Percentiles rank a stretch among this genome's conserved stretches.
Conservation (phyloP, 2,888 invertebrate genomes). For the Trissonchulus latispiculum region DNA sequence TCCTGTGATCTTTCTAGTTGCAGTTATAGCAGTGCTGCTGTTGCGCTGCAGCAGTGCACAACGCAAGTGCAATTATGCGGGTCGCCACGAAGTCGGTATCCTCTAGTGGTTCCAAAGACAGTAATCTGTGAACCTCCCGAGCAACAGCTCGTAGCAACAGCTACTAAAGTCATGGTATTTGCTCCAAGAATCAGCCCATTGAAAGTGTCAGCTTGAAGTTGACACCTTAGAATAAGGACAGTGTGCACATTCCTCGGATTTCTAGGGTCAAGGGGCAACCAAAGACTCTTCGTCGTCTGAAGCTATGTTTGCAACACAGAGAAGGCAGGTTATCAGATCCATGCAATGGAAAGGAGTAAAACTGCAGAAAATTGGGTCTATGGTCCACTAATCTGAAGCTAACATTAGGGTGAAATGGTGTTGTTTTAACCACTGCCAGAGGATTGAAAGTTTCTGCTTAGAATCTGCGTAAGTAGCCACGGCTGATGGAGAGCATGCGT, state of each 20-base stretch:
- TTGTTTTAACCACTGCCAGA: neutral
- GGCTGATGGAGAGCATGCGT: neutral
- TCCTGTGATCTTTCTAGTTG: neutral
- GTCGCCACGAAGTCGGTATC: neutral
- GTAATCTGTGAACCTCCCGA: neutral
- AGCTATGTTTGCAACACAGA: neutral
- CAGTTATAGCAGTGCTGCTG: too few relatives aligned
- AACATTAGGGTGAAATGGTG: neutral
- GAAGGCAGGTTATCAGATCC: neutral
- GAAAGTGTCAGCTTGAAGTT: neutral
- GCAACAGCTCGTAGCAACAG: neutral
- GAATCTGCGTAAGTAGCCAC: constrained; percentile 3
- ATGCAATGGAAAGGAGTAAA: neutral
- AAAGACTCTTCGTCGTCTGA: neutral
- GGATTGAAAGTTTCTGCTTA: neutral
- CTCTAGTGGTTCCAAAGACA: neutral
- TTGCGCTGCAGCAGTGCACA: neutral
- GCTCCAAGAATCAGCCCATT: neutral
- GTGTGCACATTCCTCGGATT: neutral
- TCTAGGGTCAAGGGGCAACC: neutral
- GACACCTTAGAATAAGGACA: neutral
- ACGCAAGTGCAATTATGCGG: neutral
- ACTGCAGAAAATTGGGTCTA: neutral
- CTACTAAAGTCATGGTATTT: neutral
- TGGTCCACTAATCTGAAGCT: neutral